Conservation (phyloP, 1,140 invertebrate species). For the Hylyphantes graminicola region DNA sequence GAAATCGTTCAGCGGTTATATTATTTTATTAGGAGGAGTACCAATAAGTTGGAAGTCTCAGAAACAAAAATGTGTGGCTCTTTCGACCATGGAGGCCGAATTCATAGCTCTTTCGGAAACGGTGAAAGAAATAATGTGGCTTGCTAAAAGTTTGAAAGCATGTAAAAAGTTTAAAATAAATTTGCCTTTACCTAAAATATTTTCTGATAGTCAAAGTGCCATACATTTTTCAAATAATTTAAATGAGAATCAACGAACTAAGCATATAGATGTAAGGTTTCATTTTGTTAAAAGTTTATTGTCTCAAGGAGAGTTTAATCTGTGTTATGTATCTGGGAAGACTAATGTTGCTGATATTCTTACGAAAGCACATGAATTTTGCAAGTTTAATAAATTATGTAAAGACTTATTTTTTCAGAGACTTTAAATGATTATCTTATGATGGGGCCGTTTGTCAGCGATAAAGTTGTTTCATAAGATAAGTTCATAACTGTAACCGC, state of each 20-base stretch:
- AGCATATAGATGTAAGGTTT: constrained; percentile 64
- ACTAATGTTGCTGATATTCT: constrained; percentile 58
- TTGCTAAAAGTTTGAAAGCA: background rate
- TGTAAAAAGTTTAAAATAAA: background rate
- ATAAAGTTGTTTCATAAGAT: too few relatives aligned
- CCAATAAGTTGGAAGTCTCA: constrained; percentile 62
- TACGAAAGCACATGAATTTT: constrained; percentile 40
- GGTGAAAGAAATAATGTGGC: constrained; percentile 33
- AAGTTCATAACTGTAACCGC: too few relatives aligned
- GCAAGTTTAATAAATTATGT: too few relatives aligned
- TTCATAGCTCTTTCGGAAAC: constrained; percentile 49
- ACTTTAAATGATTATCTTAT: too few relatives aligned
- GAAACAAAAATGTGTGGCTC: constrained; percentile 52
- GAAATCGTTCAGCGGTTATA: constrained; percentile 66
- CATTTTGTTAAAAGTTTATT: constrained; percentile 67
- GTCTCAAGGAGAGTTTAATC: constrained; percentile 63
- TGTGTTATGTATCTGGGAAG: background rate
- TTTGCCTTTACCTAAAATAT: too few relatives aligned
- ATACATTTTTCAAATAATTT: constrained; percentile 2
- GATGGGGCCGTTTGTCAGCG: too few relatives aligned
- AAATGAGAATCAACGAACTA: constrained; percentile 45
- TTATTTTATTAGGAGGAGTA: constrained; percentile 65
- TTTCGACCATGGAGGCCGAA: constrained; percentile 50
- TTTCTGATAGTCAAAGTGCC: constrained; percentile 1
- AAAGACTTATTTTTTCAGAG: too few relatives aligned